Conservation (phyloP, 2,797 vertebrate species). For the Sphaeramia orbicularis region DNA sequence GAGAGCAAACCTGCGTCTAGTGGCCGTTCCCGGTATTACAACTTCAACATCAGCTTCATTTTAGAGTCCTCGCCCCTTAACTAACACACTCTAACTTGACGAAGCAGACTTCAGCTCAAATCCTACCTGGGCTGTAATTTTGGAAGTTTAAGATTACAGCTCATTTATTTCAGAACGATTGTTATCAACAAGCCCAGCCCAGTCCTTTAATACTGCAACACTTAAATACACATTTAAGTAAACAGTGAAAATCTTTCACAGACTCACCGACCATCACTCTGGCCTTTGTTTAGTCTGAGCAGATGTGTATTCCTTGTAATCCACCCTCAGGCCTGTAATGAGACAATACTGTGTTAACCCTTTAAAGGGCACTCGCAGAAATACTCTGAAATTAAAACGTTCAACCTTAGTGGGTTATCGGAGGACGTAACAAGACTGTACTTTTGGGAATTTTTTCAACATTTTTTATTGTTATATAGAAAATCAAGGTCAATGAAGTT, state of each 20-base stretch:
- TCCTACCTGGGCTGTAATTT: constrained; percentile 2
- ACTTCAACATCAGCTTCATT: too few relatives aligned
- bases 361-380: too few relatives aligned
- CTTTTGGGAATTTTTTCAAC: too few relatives aligned
- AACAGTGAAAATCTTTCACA: constrained; percentile 36
- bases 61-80: neutral
- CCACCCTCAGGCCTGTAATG: constrained; percentile 36
- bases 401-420: too few relatives aligned
- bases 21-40: too few relatives aligned
- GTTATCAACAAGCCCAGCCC: neutral
- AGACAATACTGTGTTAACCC: constrained; percentile 12
- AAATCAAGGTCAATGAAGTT: too few relatives aligned
- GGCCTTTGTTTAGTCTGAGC: constrained; percentile 62
- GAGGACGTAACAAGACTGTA: too few relatives aligned
- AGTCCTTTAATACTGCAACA: constrained; percentile 36
- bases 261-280: constrained; percentile 17
- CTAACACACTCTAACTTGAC: neutral
- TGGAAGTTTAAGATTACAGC: neutral
- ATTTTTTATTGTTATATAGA: too few relatives aligned
- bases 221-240: constrained; percentile 40
- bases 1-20: too few relatives aligned
- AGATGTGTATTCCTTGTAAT: constrained; percentile 44
- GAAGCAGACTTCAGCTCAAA: neutral
- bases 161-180: constrained; percentile 1
- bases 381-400: too few relatives aligned